Evolutionary conservation across 2,113 vertebrate genomes (phyloP), one percentile per base, ranked within the genome.

Genomic region (Tyto alba): DNA sequence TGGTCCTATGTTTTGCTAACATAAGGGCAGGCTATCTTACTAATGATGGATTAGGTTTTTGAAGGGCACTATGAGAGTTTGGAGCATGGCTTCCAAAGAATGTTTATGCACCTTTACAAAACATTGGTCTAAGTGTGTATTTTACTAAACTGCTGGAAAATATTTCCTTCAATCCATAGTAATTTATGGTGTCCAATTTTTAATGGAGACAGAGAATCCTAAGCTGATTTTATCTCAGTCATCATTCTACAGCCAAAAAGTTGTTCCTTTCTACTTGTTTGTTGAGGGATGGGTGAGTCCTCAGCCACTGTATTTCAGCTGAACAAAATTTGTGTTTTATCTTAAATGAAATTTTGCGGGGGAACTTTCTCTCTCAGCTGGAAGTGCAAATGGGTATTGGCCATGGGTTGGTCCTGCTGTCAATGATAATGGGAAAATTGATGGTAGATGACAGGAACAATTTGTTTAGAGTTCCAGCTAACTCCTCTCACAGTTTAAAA

Each of bases 371-470:
- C 9, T 85, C 30, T 96, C 76, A 72, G 15, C 41, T 93, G 52
- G 47, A 94, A 90, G 52, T 87, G 76, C 19, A 96, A 95, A 95
- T 90, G 16, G 7, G 3, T 89, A 85, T 82, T 97, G 92, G 90
- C 53, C 62, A 87, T 85, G 41, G 74, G 64, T 62, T 95, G 48
- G 45, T 89, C 62, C 66, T 89, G 66, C 77, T 97, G 90, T 79
- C 80, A 81, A 7, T 76, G 21, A 75, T 89, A 96, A 96, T 69
- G 13, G 26, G 41, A 60, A 97, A 84, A 76, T 85, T 93, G 80
- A 92, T 78, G 23, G 73, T 69, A 86, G 87, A 95, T 76, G 66
- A 85, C 86, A 91, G 69, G 64, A 92, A 87, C n/a, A 85, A 79
- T 90, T 97, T 92, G 36, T 90, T 94, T 89, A 84, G 57, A 87